Evolutionary conservation across 64 coral and sea anemone species (phyloP).

Genomic region (Platygyra sinensis): DNA sequence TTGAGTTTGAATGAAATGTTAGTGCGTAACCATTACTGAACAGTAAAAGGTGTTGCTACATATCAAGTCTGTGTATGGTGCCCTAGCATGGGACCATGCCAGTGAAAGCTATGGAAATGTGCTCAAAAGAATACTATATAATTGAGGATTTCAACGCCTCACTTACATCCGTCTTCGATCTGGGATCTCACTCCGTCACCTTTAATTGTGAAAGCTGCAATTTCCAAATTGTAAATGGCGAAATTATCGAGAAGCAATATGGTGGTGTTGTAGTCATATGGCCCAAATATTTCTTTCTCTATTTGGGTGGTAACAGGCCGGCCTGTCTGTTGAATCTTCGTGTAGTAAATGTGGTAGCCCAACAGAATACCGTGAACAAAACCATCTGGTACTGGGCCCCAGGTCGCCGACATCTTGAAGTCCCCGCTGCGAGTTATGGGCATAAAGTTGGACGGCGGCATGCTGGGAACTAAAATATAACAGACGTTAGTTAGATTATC

Average conservation of each 20-base stretch:
- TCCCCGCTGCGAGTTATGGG: constrained; percentile 55
- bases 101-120: no score
- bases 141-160: no score
- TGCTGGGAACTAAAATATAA: constrained; percentile 64
- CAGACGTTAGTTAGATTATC: no score
- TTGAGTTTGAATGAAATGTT: no score
- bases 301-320: not conserved
- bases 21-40: no score
- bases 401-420: constrained; percentile 42
- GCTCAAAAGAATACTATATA: no score
- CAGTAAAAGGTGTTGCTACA: no score
- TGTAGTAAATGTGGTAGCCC: constrained; percentile 75
- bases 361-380: constrained; percentile 72
- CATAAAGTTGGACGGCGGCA: constrained; percentile 42
- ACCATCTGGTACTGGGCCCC: constrained; percentile 43
- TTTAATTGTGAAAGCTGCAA: constrained; percentile 43
- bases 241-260: not conserved
- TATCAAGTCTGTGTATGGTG: no score
- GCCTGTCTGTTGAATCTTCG: not conserved
- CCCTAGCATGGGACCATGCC: no score
- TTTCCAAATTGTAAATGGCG: constrained; percentile 12
- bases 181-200: constrained; percentile 19
- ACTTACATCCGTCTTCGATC: constrained; percentile 4
- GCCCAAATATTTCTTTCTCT: not conserved
- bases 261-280: not conserved